Evolutionary conservation across 2,113 vertebrate species (phyloP).

Genomic region (Plecturocebus donacophilus): DNA sequence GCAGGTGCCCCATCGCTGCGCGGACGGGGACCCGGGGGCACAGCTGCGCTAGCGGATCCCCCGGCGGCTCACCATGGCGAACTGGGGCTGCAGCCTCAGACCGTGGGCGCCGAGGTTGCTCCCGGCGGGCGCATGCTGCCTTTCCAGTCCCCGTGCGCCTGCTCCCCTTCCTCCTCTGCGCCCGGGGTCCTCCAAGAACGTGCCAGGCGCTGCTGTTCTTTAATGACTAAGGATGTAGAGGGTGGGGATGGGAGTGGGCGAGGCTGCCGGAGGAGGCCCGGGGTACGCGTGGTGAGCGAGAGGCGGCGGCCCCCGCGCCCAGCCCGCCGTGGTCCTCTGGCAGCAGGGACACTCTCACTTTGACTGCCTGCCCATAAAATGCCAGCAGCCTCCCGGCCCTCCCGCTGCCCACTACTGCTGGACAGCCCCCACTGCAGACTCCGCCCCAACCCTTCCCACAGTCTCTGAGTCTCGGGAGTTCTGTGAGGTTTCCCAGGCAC

Average conservation of each 20-base stretch:
- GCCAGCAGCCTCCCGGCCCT: constrained; percentile 28
- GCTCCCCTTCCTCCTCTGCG: constrained; percentile 44
- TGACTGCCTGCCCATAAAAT: neutral
- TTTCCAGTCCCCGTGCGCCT: constrained; percentile 24
- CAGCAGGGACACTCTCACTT: neutral
- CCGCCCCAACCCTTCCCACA: constrained; percentile 25
- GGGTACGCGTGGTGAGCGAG: constrained; percentile 28
- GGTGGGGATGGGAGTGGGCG: constrained; percentile 53
- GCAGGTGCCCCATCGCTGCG: constrained; percentile 75
- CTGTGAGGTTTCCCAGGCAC: neutral
- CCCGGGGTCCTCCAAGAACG: constrained; percentile 5
- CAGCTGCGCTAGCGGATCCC: neutral
- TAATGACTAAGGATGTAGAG: constrained; percentile 43
- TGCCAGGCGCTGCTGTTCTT: constrained; percentile 21
- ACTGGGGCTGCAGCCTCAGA: constrained; percentile 61
- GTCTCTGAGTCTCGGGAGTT: neutral
- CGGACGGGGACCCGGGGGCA: neutral
- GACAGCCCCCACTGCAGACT: constrained; percentile 12
- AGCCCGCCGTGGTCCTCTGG: neutral
- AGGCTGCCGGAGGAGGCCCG: constrained; percentile 12
- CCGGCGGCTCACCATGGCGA: constrained; percentile 60
- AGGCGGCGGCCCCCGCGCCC: neutral
- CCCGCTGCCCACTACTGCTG: neutral
- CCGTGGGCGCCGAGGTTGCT: constrained; percentile 57
- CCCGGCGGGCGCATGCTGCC: constrained; percentile 72